Base-by-base conservation (phyloP, 1,140 invertebrate species). In the Procambarus virginalis region DNA sequence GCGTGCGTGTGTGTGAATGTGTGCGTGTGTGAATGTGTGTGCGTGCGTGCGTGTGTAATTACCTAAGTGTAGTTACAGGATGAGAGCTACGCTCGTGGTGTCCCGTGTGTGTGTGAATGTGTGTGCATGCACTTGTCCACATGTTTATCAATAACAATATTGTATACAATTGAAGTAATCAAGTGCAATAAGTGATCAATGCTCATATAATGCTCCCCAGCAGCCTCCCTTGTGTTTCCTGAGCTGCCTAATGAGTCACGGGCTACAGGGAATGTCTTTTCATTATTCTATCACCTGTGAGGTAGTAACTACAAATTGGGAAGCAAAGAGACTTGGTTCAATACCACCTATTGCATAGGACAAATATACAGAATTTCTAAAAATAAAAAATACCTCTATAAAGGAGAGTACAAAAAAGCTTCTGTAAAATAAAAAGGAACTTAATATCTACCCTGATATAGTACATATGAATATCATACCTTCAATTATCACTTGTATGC, bases 391-490 rank as follows among this genome's bases (percentile, higher is more conserved):
- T 85, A 90, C 83, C 60, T 91, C 91, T 91, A 91, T 88, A 68
- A 88, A 88, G 91, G 85, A 91, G 80, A 89, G 76, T 84, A 88
- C 84, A 91, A 91, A 87, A 87, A 84, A 85, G 75, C 81, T 84
- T 79, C 83, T 88, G 73, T 88, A 91, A 91, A 87, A 91, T 88
- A 84, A 91, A 85, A 64, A 91, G 91, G 91, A 91, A 91, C 91
- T 91, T 91, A 91, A 91, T 73, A 88, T 88, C 91, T 91, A 91
- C 91, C 91, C 91, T 91, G 91, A 91, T 91, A 88, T 84, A 91
- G 91, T 88, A 88, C 86, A 88, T 81, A 84, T 75, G 84, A 91
- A 81, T 90, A 90, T 90, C 89, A 90, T 90, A 81, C 81, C 81
- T 84, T 89, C 88, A 89, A 48, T 84, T 89, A 89, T 89, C 88